Conservation (phyloP, 2,113 vertebrate genomes). For the Rhadina sibilatrix region DNA sequence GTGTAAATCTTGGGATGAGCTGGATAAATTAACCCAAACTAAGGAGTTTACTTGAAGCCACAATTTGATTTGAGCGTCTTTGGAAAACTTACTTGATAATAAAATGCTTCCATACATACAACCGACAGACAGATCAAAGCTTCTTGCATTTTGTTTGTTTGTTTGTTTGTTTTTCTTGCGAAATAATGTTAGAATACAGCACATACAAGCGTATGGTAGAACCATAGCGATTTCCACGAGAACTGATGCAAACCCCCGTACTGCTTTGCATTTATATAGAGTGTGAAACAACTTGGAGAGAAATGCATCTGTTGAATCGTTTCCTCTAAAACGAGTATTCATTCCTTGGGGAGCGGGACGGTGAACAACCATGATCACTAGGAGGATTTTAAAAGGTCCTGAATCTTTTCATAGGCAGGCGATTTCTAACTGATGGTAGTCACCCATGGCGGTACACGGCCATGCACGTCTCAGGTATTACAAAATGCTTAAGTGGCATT, state of each 20-base stretch:
- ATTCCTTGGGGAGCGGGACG: not conserved
- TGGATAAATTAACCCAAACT: not conserved
- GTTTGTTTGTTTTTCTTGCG: fast-evolving
- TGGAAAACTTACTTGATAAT: not conserved
- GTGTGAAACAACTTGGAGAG: not conserved
- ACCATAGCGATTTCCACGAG: not conserved
- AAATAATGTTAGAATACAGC: not conserved
- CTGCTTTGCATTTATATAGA: not conserved
- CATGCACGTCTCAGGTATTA: not conserved
- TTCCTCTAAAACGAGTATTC: not conserved
- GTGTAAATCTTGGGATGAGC: not conserved
- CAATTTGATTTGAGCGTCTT: not conserved
- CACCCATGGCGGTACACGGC: not conserved
- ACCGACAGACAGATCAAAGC: not conserved
- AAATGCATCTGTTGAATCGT: not conserved
- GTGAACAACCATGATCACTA: not conserved
- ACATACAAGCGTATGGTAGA: not conserved
- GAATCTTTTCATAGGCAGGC: not conserved
- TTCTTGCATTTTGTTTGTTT: not conserved
- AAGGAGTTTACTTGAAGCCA: not conserved
- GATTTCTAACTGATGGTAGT: not conserved
- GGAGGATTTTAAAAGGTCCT: not conserved
- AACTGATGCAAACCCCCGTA: not conserved
- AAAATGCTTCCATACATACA: not conserved
- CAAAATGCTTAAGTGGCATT: not conserved